phyloP scores from a whole-genome alignment of 1,140 invertebrate genomes.

The Caenorhabditis remanei region DNA sequence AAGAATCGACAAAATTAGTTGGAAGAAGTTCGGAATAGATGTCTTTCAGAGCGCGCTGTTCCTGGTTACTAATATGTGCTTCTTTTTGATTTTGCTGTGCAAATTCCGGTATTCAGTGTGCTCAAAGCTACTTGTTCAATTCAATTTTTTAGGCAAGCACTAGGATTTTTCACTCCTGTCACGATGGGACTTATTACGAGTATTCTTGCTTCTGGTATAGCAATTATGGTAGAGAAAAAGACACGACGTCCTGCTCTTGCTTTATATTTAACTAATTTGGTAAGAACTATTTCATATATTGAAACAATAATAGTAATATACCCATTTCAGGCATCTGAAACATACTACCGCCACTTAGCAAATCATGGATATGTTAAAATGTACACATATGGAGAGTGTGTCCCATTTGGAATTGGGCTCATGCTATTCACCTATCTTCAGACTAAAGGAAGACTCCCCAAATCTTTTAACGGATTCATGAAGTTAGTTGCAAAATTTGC shows the following conservation, averaged over 20 bases:
- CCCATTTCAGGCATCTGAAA: constrained; percentile 72
- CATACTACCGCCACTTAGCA: constrained; percentile 71
- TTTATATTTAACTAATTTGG: constrained; percentile 75
- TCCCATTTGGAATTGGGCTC: constrained; percentile 72
- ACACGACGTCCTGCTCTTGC: constrained; percentile 70
- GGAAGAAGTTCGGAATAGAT: constrained; percentile 70
- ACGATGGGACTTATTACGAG: constrained; percentile 70
- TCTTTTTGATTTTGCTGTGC: constrained; percentile 71
- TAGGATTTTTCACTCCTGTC: constrained; percentile 73
- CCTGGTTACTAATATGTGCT: constrained; percentile 71
- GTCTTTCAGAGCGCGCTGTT: constrained; percentile 71
- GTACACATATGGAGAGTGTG: constrained; percentile 68
- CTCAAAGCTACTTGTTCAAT: neutral
- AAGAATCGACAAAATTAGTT: constrained; percentile 69
- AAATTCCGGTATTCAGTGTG: constrained; percentile 67
- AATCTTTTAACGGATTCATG: constrained; percentile 55
- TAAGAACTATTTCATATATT: neutral
- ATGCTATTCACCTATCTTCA: constrained; percentile 64
- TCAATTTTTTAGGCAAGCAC: constrained; percentile 65
- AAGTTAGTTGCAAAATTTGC: constrained; percentile 41
- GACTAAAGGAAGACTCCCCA: constrained; percentile 42
- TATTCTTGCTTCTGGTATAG: constrained; percentile 69
- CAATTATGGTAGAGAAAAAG: constrained; percentile 73
- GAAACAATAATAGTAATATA: too few relatives aligned
- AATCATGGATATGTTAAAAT: constrained; percentile 70